Evolutionary conservation across 2,888 invertebrate genomes (phyloP).

Genomic region (Dendrolimus houi): DNA sequence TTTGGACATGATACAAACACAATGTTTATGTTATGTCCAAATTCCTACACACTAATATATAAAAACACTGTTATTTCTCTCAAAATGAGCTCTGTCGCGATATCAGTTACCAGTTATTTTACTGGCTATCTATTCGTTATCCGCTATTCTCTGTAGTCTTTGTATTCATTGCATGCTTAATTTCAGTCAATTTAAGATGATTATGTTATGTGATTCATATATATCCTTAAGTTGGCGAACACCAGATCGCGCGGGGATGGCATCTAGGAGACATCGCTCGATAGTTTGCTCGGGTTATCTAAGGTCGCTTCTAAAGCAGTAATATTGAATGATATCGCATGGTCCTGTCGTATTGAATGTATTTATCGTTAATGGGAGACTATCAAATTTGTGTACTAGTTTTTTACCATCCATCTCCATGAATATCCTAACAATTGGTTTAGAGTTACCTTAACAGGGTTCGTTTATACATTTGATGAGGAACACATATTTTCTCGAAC

Average conservation of each 20-base stretch:
- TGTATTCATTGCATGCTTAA: no score
- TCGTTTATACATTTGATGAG: no score
- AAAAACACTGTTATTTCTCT: not conserved
- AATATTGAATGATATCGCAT: constrained; percentile 73
- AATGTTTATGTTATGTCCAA: no score
- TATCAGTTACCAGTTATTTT: not conserved
- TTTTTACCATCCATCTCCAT: not conserved
- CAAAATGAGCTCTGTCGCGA: not conserved
- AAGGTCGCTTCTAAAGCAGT: constrained; percentile 70
- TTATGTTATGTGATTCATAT: constrained; percentile 9
- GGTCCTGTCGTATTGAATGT: constrained; percentile 59
- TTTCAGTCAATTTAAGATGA: not conserved
- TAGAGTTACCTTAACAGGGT: constrained; percentile 4
- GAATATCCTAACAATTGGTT: constrained; percentile 5
- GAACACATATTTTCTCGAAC: no score
- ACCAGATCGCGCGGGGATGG: constrained; percentile 39
- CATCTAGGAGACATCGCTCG: constrained; percentile 58
- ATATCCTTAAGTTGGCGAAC: constrained; percentile 14
- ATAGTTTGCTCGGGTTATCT: constrained; percentile 65
- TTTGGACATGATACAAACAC: no score
- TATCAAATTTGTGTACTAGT: constrained; percentile 47
- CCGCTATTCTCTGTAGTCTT: no score
- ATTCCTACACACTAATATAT: no score
- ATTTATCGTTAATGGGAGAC: constrained; percentile 65
- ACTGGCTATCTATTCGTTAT: not conserved